Evolutionary conservation across 2,797 vertebrate genomes (phyloP).

Genomic region (Mormyrus proboscirostris): DNA sequence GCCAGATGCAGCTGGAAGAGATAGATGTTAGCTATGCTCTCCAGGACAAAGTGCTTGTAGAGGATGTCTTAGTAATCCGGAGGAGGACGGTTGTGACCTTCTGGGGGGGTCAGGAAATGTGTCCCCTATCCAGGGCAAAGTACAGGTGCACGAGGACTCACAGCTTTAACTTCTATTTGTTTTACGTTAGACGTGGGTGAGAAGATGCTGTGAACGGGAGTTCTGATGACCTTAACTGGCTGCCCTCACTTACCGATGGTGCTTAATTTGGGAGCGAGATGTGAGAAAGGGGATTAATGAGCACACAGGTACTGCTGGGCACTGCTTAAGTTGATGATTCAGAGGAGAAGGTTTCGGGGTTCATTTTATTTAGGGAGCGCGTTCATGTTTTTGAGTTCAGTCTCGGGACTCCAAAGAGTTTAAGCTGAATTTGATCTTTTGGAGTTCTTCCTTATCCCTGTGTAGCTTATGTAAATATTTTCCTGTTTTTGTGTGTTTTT

Average conservation of each 20-base stretch:
- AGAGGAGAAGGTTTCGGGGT: not conserved
- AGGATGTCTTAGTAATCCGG: not conserved
- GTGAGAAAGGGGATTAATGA: not conserved
- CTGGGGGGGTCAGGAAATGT: not conserved
- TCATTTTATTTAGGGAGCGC: not conserved
- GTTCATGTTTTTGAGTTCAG: not conserved
- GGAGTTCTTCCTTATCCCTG: not conserved
- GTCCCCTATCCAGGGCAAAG: not conserved
- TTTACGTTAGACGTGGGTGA: not conserved
- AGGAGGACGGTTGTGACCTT: not conserved
- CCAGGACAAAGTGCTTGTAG: not conserved
- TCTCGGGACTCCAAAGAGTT: not conserved
- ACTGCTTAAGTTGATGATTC: no score
- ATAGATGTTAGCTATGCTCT: not conserved
- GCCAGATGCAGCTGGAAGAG: not conserved
- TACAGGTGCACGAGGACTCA: not conserved
- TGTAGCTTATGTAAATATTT: constrained; percentile 5
- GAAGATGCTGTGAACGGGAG: not conserved
- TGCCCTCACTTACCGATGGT: not conserved
- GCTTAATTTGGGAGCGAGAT: not conserved
- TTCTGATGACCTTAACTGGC: not conserved
- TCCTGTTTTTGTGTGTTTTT: not conserved
- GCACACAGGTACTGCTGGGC: not conserved
- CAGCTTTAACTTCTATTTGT: not conserved
- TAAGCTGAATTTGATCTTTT: not conserved